phyloP scores from a whole-genome alignment of 2,797 vertebrate species.

The Amblyraja radiata region DNA sequence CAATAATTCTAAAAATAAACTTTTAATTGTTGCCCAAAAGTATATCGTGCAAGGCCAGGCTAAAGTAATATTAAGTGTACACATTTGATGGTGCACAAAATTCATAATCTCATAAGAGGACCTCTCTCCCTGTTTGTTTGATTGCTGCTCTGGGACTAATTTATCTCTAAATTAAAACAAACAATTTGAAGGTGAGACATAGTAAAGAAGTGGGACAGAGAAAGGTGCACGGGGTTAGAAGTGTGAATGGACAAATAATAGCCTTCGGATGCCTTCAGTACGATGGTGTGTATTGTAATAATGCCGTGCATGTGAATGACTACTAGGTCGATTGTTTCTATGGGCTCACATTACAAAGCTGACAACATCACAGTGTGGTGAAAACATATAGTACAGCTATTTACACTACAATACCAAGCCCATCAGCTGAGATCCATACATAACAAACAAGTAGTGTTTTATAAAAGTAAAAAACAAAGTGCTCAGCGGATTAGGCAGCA shows the following conservation, averaged over 20 bases:
- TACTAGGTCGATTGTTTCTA: slow-evolving; percentile 43
- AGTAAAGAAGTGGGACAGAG: not conserved
- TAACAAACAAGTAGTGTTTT: not conserved
- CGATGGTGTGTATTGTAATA: slow-evolving; percentile 20
- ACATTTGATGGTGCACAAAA: not conserved
- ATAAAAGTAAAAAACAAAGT: slow-evolving; percentile 32
- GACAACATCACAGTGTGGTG: slow-evolving; percentile 40
- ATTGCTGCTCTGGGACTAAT: slow-evolving; percentile 7
- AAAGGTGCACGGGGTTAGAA: too few relatives aligned
- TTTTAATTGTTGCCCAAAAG: not conserved
- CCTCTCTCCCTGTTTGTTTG: not conserved
- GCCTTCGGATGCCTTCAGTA: slow-evolving; percentile 9
- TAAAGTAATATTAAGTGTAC: not conserved
- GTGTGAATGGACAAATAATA: not conserved
- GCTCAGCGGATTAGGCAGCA: not conserved
- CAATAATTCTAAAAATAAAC: not conserved
- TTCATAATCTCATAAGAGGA: not conserved
- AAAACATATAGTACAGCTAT: slow-evolving; percentile 41
- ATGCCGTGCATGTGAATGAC: slow-evolving; percentile 34
- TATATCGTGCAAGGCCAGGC: not conserved
- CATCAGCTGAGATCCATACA: slow-evolving; percentile 38
- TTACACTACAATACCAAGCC: slow-evolving; percentile 37
- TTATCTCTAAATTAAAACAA: slow-evolving; percentile 20
- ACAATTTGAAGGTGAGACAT: slow-evolving; percentile 13
- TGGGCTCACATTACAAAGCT: slow-evolving; percentile 47